Evolutionary conservation across 2,113 vertebrate genomes (phyloP).

Genomic region (Siniperca knerii): DNA sequence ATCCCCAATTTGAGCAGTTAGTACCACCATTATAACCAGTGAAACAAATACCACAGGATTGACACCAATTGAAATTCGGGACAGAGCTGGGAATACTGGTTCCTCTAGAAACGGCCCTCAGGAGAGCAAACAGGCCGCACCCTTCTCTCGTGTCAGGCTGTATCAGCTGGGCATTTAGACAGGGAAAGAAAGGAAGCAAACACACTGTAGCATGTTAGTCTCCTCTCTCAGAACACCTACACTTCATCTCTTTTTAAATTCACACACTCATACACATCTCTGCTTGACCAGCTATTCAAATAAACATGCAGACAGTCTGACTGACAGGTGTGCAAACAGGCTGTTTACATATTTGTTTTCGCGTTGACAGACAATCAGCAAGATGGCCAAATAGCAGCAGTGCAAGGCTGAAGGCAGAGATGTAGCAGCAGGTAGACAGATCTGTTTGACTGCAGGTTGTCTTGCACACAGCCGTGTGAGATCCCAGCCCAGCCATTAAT

Average conservation of each 20-base stretch:
- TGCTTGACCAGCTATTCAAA: background rate
- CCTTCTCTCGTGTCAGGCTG: background rate
- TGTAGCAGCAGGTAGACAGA: background rate
- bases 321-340: background rate
- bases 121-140: constrained; percentile 38
- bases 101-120: constrained; percentile 48
- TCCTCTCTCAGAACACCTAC: background rate
- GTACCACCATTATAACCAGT: background rate
- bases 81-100: constrained; percentile 58
- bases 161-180: constrained; percentile 1
- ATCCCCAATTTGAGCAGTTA: background rate
- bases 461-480: background rate
- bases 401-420: background rate
- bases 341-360: constrained; percentile 18
- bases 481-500: constrained; percentile 50
- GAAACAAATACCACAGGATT: background rate
- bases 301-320: background rate
- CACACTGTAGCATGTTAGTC: background rate
- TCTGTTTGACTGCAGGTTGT: constrained; percentile 19
- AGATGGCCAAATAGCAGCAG: background rate
- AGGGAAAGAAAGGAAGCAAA: background rate
- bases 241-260: background rate
- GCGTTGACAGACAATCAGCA: background rate
- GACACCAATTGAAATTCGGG: background rate
- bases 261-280: background rate